Evolutionary conservation across 2,797 vertebrate genomes (phyloP), one percentile per base, ranked within the genome.

Genomic region (Dermochelys coriacea): DNA sequence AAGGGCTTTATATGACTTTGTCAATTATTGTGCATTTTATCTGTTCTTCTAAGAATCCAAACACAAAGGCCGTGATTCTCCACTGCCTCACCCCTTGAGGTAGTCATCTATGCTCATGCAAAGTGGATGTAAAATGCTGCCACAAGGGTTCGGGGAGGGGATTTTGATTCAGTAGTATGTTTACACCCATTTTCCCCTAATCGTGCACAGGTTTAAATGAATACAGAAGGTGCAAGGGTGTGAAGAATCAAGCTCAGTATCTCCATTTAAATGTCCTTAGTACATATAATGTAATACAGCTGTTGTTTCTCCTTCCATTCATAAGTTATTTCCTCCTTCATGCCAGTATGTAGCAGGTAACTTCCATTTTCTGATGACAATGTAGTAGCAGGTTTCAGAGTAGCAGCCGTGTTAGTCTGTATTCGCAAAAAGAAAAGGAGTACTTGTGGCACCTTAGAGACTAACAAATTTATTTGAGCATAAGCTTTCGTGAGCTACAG

Each of bases 11-110:
- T 5, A 27, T 57, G 21, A 51, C 49, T 54, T 95, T 91, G 81
- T 71, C 87, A 90, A 57, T 81, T 97, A 71, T 68, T 97, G 49
- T 82, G 27, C 88, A 71, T 93, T 95, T 96, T 83, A 93, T 5
- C 18, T 90, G 25, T 88, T 95, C 86, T 83, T 75, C 9, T 93
- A 95, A 94, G 85, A 51, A 84, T 95, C 93, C 6, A 80, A 89
- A 81, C 78, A 68, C 27, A 86, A 94, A 91, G n/a, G 16, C 31
- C 3, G 1, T 80, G 29, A 84, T 78, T 87, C 6, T 45, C 64
- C 15, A 11, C 8, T 74, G 34, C 1, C 15, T 80, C 82, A 59
- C 34, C 9, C 23, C 41, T 88, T 29, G 79, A 52, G 41, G 5
- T 88, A 45, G 51, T 68, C 83, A 41, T 37, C 81, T 77, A 83